Evolutionary conservation across 1,140 invertebrate genomes (phyloP).

Genomic region (Heliconius congener): DNA sequence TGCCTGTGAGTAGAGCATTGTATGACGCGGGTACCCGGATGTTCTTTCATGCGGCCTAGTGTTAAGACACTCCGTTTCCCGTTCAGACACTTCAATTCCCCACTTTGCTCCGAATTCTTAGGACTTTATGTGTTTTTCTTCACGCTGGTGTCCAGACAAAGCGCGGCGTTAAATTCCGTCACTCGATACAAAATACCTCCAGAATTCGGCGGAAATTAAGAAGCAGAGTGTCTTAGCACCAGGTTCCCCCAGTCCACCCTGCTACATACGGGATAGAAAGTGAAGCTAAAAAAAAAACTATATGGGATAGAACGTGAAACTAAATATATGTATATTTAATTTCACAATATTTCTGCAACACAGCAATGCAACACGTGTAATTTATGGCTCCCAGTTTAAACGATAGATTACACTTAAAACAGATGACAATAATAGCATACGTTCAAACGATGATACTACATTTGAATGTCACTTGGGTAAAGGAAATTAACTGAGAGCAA

Average conservation of each 20-base stretch:
- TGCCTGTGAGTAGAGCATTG: too few species aligned
- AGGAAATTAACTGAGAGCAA: not conserved
- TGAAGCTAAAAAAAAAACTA: not conserved
- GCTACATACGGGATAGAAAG: not conserved
- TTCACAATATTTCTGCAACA: not conserved
- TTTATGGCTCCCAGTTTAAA: not conserved
- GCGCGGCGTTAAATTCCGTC: too few species aligned
- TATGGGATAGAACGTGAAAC: not conserved
- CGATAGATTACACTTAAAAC: slow-evolving; percentile 8
- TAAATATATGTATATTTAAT: not conserved
- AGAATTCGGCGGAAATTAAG: not conserved
- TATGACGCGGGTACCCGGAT: too few species aligned
- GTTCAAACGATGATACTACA: slow-evolving; percentile 12
- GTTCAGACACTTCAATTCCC: too few species aligned
- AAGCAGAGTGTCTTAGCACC: not conserved
- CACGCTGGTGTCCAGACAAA: too few species aligned
- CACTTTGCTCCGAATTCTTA: too few species aligned
- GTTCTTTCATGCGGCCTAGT: too few species aligned
- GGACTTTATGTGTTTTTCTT: too few species aligned
- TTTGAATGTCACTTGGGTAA: slow-evolving; percentile 2
- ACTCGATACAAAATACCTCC: too few species aligned
- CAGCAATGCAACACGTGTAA: not conserved
- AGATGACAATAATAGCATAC: slow-evolving; percentile 1
- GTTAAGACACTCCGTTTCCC: too few species aligned
- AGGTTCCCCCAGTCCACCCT: not conserved